phyloP scores from a whole-genome alignment of 2,888 invertebrate species.

The Adineta ricciae region DNA sequence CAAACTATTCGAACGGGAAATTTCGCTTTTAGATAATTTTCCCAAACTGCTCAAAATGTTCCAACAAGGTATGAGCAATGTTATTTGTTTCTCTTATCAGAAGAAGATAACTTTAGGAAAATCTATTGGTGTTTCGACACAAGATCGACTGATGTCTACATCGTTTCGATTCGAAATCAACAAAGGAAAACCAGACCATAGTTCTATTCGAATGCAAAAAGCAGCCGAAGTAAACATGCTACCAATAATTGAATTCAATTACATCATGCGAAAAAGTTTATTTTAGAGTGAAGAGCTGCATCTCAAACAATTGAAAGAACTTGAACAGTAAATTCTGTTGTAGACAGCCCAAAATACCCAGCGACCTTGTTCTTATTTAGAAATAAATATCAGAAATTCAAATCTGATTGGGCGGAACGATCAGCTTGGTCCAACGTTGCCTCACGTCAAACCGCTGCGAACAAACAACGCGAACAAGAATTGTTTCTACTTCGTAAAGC shows the following conservation, averaged over 20 bases:
- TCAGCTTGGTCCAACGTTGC: neutral
- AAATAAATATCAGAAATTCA: neutral
- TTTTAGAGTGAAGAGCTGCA: neutral
- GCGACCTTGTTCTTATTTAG: neutral
- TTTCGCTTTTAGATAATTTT: too few relatives aligned
- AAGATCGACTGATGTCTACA: slow-evolving; percentile 16
- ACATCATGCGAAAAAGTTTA: too few relatives aligned
- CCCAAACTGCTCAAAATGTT: neutral
- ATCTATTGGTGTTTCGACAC: neutral
- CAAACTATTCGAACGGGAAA: too few relatives aligned
- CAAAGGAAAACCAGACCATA: neutral
- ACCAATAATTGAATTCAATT: too few relatives aligned
- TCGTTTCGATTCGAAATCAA: neutral
- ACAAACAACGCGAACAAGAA: slow-evolving; percentile 4
- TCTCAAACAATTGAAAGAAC: neutral
- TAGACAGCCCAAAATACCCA: neutral
- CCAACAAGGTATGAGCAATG: neutral
- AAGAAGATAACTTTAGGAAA: neutral
- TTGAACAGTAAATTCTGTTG: neutral
- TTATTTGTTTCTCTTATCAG: too few relatives aligned
- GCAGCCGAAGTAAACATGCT: neutral
- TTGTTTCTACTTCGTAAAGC: slow-evolving; percentile 3
- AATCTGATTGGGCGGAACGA: neutral
- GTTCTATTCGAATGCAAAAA: neutral
- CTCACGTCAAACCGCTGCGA: neutral